These are phyloP conservation scores for Pangasianodon hypophthalmus DNA, from an alignment of 2,113 vertebrate genomes.

Conservation along the genomic window DNA sequence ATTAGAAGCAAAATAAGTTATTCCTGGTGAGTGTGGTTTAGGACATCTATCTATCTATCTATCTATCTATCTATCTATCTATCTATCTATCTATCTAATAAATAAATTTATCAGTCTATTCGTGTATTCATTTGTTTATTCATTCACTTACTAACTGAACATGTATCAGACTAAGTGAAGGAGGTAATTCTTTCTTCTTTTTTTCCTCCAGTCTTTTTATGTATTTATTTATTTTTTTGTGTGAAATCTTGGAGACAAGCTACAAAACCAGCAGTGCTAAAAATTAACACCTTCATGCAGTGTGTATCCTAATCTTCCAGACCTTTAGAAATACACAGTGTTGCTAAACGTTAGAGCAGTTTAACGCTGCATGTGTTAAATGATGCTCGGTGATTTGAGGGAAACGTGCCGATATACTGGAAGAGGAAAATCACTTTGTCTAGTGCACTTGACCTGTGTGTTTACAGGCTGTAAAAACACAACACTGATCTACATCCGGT, in stretches of 20 bases:
- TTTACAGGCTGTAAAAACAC: slow-evolving; percentile 22
- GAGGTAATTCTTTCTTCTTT: background rate
- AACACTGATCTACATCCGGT: background rate
- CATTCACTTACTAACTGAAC: background rate
- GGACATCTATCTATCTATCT: background rate
- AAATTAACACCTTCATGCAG: background rate
- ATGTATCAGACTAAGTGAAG: background rate
- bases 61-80: background rate
- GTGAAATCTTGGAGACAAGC: background rate
- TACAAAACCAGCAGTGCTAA: slow-evolving; percentile 1
- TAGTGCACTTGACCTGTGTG: slow-evolving; percentile 28
- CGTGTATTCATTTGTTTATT: background rate
- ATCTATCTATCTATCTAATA: background rate
- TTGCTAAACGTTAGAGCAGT: slow-evolving; percentile 9
- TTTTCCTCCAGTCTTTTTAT: background rate
- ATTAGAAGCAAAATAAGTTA: too few relatives aligned
- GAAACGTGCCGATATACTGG: background rate
- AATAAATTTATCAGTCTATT: background rate
- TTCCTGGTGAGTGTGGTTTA: too few relatives aligned
- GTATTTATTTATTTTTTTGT: background rate
- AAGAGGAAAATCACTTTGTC: slow-evolving; percentile 6
- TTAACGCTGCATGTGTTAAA: slow-evolving; percentile 34
- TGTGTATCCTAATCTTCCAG: background rate
- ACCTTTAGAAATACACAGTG: background rate
- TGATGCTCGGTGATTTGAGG: background rate